A percentile compares a stretch with the other conserved stretches of the same genome.
phyloP scores from a whole-genome alignment of 2,113 vertebrate genomes.

The Zapornia atra region DNA sequence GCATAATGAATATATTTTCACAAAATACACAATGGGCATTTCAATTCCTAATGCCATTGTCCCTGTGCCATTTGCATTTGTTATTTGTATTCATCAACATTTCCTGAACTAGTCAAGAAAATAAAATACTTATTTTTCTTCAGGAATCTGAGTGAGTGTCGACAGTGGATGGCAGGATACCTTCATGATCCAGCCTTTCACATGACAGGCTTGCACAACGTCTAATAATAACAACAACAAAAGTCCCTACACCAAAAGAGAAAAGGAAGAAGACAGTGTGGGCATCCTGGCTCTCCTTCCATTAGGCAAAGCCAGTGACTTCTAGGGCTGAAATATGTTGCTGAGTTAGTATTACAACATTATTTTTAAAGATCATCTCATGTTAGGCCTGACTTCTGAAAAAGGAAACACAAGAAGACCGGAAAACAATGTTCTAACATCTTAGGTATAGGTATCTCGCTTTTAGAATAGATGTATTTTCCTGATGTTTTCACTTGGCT shows the following conservation, averaged over 20 bases:
- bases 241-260: neutral
- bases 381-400: neutral
- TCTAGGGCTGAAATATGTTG: neutral
- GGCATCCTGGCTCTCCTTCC: neutral
- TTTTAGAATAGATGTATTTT: neutral
- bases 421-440: neutral
- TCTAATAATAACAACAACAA: neutral
- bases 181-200: slow-evolving; percentile 21
- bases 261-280: neutral
- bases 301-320: neutral
- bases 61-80: slow-evolving; percentile 19
- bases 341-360: neutral
- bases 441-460: neutral
- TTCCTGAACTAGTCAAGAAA: slow-evolving; percentile 32
- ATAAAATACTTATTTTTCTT: slow-evolving; percentile 47
- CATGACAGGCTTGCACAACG: neutral
- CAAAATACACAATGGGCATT: slow-evolving; percentile 25
- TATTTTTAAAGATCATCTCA: neutral
- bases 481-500: neutral
- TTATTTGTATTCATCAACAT: slow-evolving; percentile 48
- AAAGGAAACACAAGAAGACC: neutral
- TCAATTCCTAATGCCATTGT: neutral
- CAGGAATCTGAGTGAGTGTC: slow-evolving; percentile 22
- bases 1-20: slow-evolving; percentile 19
- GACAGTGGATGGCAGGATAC: neutral